Evolutionary conservation across 2,113 vertebrate species (phyloP).

Genomic region (Anguilla rostrata): DNA sequence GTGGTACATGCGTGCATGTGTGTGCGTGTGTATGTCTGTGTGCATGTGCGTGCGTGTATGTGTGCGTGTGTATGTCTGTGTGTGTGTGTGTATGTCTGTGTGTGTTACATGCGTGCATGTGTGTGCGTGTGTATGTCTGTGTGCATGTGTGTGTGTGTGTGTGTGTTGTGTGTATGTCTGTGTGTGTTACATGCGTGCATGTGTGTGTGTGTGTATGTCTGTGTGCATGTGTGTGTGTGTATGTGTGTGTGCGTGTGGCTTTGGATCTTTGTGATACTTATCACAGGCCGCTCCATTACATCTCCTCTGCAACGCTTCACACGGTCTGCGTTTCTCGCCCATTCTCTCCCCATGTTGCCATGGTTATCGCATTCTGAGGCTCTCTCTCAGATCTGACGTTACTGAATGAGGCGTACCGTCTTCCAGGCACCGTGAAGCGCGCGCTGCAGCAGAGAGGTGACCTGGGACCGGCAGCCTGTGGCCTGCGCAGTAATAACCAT

Average conservation of each 20-base stretch:
- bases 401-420: constrained; percentile 1
- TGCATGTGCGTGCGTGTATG: too few species aligned
- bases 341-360: constrained; percentile 1
- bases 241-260: background rate
- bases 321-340: background rate
- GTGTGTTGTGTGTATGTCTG: too few species aligned
- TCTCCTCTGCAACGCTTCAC: background rate
- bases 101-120: too few species aligned
- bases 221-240: background rate
- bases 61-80: too few species aligned
- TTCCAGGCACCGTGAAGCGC: background rate
- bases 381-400: background rate
- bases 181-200: too few species aligned
- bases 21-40: too few species aligned
- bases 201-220: background rate
- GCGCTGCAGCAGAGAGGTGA: background rate
- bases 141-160: background rate
- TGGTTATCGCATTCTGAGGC: background rate
- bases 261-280: background rate
- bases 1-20: too few species aligned
- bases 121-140: background rate
- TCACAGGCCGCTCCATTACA: background rate
- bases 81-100: too few species aligned
- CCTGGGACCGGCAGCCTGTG: background rate
- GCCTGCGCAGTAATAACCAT: background rate